Percentiles rank a stretch among this genome's conserved stretches.
Evolutionary conservation across 2,888 invertebrate species (phyloP).

Genomic region (Didymodactylos carnosus): DNA sequence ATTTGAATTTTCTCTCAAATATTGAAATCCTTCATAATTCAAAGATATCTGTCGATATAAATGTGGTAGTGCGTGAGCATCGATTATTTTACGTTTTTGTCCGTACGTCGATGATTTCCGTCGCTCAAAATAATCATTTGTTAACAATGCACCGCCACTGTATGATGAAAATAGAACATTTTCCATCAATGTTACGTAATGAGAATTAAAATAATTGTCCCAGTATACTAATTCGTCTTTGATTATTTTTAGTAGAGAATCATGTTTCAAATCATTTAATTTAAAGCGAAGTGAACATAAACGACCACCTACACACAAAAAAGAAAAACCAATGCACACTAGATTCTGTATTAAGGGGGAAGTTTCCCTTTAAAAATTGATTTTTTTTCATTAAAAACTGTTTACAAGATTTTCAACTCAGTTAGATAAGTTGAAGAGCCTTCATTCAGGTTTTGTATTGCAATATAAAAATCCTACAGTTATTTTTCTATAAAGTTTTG

Average conservation of each 20-base stretch:
- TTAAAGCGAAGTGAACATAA: background rate
- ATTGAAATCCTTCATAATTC: constrained; percentile 39
- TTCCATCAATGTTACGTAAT: constrained; percentile 72
- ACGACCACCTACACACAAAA: too few species aligned
- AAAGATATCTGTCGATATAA: constrained; percentile 61
- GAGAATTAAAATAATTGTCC: constrained; percentile 28
- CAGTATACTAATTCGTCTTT: background rate
- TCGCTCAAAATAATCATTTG: constrained; percentile 54
- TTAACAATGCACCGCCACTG: constrained; percentile 58
- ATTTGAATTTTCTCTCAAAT: constrained; percentile 25
- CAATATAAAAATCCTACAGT: too few species aligned
- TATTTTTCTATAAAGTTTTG: too few species aligned
- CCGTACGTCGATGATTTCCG: constrained; percentile 38
- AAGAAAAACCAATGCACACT: background rate
- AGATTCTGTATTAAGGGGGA: too few species aligned
- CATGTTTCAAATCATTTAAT: background rate
- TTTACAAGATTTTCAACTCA: too few species aligned
- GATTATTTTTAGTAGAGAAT: background rate
- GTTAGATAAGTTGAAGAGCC: too few species aligned
- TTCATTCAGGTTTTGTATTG: too few species aligned
- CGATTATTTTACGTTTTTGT: constrained; percentile 18
- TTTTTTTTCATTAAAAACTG: too few species aligned
- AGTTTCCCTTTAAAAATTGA: too few species aligned
- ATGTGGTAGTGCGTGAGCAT: constrained; percentile 48
- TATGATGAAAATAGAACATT: constrained; percentile 66